Percentiles rank a stretch among this genome's conserved stretches.
These are phyloP conservation scores for Florisuga fusca DNA, from an alignment of 2,797 vertebrate genomes.

Conservation along the genomic window DNA sequence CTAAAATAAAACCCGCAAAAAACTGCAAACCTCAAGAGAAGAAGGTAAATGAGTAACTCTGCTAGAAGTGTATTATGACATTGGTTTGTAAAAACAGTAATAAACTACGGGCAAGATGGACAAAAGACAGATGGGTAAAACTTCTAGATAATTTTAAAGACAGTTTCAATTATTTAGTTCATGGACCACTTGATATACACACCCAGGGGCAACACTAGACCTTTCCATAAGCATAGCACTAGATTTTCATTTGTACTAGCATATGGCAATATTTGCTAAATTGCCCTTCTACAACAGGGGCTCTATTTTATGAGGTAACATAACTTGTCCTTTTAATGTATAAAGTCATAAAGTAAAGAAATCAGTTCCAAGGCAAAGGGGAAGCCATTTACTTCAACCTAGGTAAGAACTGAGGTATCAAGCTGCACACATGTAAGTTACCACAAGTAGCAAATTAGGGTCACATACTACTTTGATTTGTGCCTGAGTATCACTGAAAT, in stretches of 20 bases:
- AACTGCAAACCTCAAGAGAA: neutral
- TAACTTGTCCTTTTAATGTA: neutral
- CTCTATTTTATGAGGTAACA: neutral
- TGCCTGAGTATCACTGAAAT: neutral
- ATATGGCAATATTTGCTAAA: neutral
- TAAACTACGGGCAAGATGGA: neutral
- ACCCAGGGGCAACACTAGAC: neutral
- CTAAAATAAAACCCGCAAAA: neutral
- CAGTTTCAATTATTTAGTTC: neutral
- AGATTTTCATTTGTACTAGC: neutral
- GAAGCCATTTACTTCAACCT: neutral
- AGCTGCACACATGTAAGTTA: neutral
- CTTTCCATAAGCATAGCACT: neutral
- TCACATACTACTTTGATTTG: neutral
- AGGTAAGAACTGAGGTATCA: neutral
- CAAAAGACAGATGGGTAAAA: neutral
- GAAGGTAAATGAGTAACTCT: conserved; percentile 27
- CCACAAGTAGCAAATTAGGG: neutral
- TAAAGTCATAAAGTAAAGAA: conserved; percentile 21
- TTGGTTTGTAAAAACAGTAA: neutral
- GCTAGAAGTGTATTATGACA: neutral
- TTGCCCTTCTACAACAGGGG: neutral
- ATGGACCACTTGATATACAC: neutral
- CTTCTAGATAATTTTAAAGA: neutral
- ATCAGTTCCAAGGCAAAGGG: conserved; percentile 9